A percentile compares a stretch with the other conserved stretches of the same genome.
phyloP scores from a whole-genome alignment of 2,888 invertebrate species.

The Pediacus dermestoides region DNA sequence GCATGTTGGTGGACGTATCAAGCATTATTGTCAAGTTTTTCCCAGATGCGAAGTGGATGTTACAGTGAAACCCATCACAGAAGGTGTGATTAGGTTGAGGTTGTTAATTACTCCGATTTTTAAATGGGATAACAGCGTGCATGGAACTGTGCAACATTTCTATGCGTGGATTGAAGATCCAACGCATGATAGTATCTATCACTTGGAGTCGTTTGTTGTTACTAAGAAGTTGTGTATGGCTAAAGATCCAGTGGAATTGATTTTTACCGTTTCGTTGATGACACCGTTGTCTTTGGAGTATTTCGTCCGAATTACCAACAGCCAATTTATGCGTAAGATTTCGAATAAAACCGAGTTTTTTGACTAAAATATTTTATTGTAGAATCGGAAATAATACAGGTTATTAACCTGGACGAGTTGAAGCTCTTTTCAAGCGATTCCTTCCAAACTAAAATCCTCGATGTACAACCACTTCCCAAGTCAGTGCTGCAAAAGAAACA shows the following conservation, averaged over 20 bases:
- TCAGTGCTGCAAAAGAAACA: slow-evolving; percentile 72
- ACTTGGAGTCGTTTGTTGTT: slow-evolving; percentile 87
- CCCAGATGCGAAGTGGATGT: slow-evolving; percentile 81
- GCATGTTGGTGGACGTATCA: slow-evolving; percentile 69
- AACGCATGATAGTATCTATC: slow-evolving; percentile 89
- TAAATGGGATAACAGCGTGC: slow-evolving; percentile 86
- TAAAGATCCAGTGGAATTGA: slow-evolving; percentile 74
- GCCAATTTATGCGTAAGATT: slow-evolving; percentile 67
- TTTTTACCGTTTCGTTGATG: slow-evolving; percentile 92
- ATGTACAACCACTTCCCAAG: slow-evolving; percentile 85
- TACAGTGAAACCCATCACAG: slow-evolving; percentile 90
- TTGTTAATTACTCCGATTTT: slow-evolving; percentile 71
- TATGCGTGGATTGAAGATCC: slow-evolving; percentile 99
- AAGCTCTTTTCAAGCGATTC: slow-evolving; percentile 36
- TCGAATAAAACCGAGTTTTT: not conserved
- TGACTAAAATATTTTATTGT: slow-evolving; percentile 14
- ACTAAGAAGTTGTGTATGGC: slow-evolving; percentile 56
- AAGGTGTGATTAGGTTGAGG: slow-evolving; percentile 81
- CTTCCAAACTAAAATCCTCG: slow-evolving; percentile 62
- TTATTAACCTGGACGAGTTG: slow-evolving; percentile 35
- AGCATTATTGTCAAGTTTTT: slow-evolving; percentile 80
- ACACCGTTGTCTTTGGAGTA: slow-evolving; percentile 92
- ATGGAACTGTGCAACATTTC: slow-evolving; percentile 79
- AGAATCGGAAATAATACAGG: slow-evolving; percentile 60
- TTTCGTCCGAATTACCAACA: slow-evolving; percentile 81